phyloP scores from a whole-genome alignment of 2,113 vertebrate species.

The Gavia stellata region DNA sequence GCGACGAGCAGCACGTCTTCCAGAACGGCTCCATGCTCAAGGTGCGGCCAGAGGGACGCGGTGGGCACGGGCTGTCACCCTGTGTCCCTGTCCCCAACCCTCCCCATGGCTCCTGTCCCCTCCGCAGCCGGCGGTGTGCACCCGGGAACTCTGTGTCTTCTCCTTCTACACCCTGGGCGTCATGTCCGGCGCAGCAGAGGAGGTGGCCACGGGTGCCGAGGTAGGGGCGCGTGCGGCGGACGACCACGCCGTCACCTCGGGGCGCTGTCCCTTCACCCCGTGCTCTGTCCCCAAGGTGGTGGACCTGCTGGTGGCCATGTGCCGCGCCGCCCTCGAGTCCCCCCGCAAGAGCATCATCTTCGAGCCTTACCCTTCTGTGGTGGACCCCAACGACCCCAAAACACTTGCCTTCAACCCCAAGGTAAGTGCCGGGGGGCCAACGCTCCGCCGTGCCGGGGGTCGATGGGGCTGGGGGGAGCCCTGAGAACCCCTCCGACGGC shows the following conservation, averaged over 20 bases:
- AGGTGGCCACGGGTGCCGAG: conserved; percentile 97
- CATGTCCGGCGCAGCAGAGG: conserved; percentile 97
- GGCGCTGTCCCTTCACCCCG: not conserved
- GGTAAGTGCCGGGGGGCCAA: conserved; percentile 38
- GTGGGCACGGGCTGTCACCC: accelerated
- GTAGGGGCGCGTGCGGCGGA: not conserved
- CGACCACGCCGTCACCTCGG: accelerated
- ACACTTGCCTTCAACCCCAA: conserved; percentile 99
- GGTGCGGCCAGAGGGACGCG: conserved; percentile 55
- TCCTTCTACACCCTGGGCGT: conserved; percentile 98
- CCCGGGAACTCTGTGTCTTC: conserved; percentile 95
- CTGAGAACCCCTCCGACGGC: not conserved
- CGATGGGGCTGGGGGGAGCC: not conserved
- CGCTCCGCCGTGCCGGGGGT: accelerated
- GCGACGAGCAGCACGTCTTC: conserved; percentile 98
- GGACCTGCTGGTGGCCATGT: conserved; percentile 97
- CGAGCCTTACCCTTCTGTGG: conserved; percentile 96
- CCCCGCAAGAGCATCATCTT: conserved; percentile 99
- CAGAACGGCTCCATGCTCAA: conserved; percentile 99
- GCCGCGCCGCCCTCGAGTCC: conserved; percentile 93
- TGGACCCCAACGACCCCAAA: conserved; percentile 97
- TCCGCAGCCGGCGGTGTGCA: conserved; percentile 93
- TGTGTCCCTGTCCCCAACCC: accelerated
- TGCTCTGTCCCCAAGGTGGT: conserved; percentile 79
- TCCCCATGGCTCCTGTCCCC: not conserved